These are phyloP conservation scores for Trissonchulus sp. DNA, from an alignment of 2,888 invertebrate species.

Conservation along the genomic window DNA sequence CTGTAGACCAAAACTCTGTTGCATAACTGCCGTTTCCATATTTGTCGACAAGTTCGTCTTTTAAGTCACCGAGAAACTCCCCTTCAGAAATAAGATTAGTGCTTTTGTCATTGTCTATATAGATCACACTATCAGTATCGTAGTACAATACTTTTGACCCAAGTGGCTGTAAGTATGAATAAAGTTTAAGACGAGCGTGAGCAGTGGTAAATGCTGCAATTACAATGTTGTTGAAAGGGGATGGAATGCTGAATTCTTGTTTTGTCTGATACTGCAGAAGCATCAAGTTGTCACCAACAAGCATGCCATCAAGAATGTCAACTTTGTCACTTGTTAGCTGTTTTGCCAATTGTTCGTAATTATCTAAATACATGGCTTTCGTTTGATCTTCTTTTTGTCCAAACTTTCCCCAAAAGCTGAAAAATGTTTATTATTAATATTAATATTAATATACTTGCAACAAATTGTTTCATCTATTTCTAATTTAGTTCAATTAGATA, in stretches of 20 bases:
- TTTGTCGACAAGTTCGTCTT: too few relatives aligned
- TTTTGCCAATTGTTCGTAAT: constrained; percentile 10
- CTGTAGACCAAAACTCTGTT: too few relatives aligned
- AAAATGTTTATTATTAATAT: too few relatives aligned
- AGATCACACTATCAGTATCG: too few relatives aligned
- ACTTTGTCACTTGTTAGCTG: constrained; percentile 27
- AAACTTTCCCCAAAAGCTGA: constrained; percentile 41
- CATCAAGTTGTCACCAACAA: constrained; percentile 23
- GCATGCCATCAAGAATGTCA: constrained; percentile 23
- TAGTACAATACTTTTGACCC: too few relatives aligned
- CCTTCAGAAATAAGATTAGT: too few relatives aligned
- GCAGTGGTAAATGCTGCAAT: constrained; percentile 52
- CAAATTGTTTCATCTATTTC: too few relatives aligned
- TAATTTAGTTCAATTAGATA: too few relatives aligned
- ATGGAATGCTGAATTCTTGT: background rate
- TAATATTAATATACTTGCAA: too few relatives aligned
- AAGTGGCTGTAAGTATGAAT: constrained; percentile 36
- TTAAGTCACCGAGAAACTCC: too few relatives aligned
- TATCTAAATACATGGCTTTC: background rate
- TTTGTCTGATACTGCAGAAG: background rate
- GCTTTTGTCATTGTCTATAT: too few relatives aligned
- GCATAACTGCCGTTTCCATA: too few relatives aligned
- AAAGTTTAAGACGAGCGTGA: constrained; percentile 48
- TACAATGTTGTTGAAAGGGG: background rate
- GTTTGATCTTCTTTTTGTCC: background rate